Conservation (phyloP, 2,888 invertebrate species). For the Ametastegia equiseti region DNA sequence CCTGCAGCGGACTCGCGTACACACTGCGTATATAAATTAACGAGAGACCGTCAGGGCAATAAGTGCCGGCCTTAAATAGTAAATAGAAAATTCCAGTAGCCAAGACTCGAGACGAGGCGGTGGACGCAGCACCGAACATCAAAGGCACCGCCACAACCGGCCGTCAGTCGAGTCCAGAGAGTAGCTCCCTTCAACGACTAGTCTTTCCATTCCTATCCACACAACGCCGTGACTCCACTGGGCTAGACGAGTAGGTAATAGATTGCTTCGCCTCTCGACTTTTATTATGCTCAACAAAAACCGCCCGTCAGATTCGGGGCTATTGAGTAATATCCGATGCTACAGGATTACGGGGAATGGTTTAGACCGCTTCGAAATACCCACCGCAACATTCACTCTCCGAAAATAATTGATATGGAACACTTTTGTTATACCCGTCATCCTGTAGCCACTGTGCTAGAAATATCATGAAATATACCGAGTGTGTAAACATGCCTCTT, state of each 20-base stretch:
- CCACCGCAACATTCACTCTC: too few species aligned
- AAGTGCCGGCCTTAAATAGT: slow-evolving; percentile 63
- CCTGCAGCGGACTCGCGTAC: slow-evolving; percentile 16
- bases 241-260: slow-evolving; percentile 63
- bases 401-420: too few species aligned
- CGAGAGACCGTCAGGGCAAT: slow-evolving; percentile 63
- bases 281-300: slow-evolving; percentile 61
- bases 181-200: too few species aligned
- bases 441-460: too few species aligned
- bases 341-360: neutral
- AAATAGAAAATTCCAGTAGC: slow-evolving; percentile 56
- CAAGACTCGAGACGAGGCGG: slow-evolving; percentile 51
- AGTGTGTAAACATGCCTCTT: neutral
- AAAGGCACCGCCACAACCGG: too few species aligned
- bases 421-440: too few species aligned
- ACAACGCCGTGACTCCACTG: slow-evolving; percentile 12
- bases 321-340: slow-evolving; percentile 32
- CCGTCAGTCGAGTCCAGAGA: too few species aligned
- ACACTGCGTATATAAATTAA: slow-evolving; percentile 65
- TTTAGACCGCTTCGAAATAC: neutral
- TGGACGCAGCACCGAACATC: slow-evolving; percentile 37
- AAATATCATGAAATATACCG: too few species aligned
- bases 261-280: slow-evolving; percentile 66
- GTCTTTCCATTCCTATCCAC: neutral
- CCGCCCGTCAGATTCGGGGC: slow-evolving; percentile 27